Percentiles rank a stretch among this genome's conserved stretches.
These are phyloP conservation scores for Catalaphyllia jardinei DNA, from an alignment of 64 coral and sea anemone genomes.

Conservation along the genomic window DNA sequence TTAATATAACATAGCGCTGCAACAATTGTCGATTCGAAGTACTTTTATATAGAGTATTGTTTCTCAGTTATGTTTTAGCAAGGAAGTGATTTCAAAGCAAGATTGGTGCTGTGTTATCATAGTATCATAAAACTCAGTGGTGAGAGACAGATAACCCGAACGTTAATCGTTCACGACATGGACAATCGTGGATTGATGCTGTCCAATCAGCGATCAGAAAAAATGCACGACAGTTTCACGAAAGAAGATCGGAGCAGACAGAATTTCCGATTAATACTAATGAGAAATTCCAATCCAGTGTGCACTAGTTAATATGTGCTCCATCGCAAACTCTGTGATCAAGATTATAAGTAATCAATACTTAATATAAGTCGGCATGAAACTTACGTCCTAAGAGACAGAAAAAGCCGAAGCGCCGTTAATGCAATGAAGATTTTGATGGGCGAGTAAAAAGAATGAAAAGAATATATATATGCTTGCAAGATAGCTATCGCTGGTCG, in stretches of 20 bases:
- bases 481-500: constrained; percentile 11
- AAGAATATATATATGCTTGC: neutral
- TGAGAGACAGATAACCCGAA: neutral
- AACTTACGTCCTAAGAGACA: neutral
- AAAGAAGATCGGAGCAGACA: neutral
- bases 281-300: no score
- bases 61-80: neutral
- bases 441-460: neutral
- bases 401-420: neutral
- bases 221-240: neutral
- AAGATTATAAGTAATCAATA: neutral
- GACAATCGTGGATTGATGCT: no score
- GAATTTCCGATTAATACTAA: neutral
- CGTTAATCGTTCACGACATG: neutral
- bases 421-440: neutral
- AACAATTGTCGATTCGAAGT: no score
- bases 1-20: no score
- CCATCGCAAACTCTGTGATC: no score
- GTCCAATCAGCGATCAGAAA: neutral
- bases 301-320: no score
- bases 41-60: neutral
- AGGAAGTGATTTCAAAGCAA: neutral
- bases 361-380: neutral
- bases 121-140: neutral
- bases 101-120: neutral